A percentile compares a stretch with the other conserved stretches of the same genome.
These are phyloP conservation scores for Synergus umbraculus DNA, from an alignment of 2,888 invertebrate species.

Conservation along the genomic window DNA sequence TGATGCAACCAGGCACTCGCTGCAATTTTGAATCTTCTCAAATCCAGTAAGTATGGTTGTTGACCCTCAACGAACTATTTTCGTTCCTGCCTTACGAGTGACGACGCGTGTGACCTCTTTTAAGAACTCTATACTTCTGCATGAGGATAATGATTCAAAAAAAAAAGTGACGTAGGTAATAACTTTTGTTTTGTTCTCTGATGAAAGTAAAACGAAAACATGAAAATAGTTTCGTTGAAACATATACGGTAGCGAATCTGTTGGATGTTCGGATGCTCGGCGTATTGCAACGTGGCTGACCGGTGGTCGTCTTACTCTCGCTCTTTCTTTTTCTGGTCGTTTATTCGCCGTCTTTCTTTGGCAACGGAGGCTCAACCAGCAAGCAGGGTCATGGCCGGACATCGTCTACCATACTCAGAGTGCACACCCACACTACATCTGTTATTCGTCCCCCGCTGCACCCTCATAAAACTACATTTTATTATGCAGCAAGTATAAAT, in stretches of 20 bases:
- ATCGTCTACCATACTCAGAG: conserved; percentile 73
- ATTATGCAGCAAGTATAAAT: conserved; percentile 53
- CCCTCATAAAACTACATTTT: conserved; percentile 67
- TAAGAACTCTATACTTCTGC: neutral
- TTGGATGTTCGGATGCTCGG: conserved; percentile 45
- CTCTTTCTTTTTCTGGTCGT: conserved; percentile 50
- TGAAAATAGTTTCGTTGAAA: neutral
- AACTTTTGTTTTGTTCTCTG: neutral
- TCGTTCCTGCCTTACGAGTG: conserved; percentile 56
- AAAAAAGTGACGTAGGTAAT: neutral
- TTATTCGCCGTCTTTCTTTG: conserved; percentile 35
- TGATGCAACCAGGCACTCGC: conserved; percentile 70
- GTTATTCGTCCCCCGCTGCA: conserved; percentile 60
- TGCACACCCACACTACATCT: conserved; percentile 67
- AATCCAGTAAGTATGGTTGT: conserved; percentile 70
- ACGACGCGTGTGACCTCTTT: conserved; percentile 11
- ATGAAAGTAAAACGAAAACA: neutral
- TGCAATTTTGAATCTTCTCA: conserved; percentile 65
- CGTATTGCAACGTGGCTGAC: conserved; percentile 66
- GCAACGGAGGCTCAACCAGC: conserved; percentile 62
- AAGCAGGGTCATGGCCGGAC: conserved; percentile 77
- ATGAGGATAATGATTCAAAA: neutral
- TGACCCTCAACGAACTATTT: conserved; percentile 70
- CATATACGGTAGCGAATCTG: neutral
- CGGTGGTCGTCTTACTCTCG: conserved; percentile 57